phyloP scores from a whole-genome alignment of 2,797 vertebrate species.

The Echeneis naucrates region DNA sequence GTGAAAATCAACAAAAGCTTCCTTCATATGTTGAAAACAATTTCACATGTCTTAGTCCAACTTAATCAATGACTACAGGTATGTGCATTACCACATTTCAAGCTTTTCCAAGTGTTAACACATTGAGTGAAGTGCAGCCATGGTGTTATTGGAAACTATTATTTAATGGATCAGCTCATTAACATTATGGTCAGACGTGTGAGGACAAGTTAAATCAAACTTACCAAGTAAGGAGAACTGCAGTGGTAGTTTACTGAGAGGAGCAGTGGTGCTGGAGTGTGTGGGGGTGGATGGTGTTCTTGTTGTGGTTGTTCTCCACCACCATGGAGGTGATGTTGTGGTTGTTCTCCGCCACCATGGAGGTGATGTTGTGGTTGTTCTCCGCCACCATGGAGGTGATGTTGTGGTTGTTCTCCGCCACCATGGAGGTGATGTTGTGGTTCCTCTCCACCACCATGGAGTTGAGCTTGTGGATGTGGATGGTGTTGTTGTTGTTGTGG shows the following conservation, averaged over 20 bases:
- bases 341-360: background rate
- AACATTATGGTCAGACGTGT: too few species aligned
- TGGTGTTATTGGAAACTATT: background rate
- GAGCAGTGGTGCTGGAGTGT: background rate
- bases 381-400: background rate
- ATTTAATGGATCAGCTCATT: background rate
- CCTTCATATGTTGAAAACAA: too few species aligned
- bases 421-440: background rate
- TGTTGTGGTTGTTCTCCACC: background rate
- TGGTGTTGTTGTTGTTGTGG: background rate
- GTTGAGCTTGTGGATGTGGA: background rate
- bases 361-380: background rate
- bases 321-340: background rate
- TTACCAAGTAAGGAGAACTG: conserved; percentile 73
- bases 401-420: too few species aligned
- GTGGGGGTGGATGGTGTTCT: background rate
- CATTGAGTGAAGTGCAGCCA: background rate
- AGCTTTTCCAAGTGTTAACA: background rate
- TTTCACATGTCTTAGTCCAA: too few species aligned
- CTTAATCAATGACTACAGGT: too few species aligned
- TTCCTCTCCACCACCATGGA: too few species aligned
- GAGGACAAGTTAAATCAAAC: conserved; percentile 1
- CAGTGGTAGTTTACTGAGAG: conserved; percentile 73
- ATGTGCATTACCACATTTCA: background rate
- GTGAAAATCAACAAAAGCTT: too few species aligned